Conservation (phyloP, 1,140 invertebrate species). For the Druon quercuslanigerum region DNA sequence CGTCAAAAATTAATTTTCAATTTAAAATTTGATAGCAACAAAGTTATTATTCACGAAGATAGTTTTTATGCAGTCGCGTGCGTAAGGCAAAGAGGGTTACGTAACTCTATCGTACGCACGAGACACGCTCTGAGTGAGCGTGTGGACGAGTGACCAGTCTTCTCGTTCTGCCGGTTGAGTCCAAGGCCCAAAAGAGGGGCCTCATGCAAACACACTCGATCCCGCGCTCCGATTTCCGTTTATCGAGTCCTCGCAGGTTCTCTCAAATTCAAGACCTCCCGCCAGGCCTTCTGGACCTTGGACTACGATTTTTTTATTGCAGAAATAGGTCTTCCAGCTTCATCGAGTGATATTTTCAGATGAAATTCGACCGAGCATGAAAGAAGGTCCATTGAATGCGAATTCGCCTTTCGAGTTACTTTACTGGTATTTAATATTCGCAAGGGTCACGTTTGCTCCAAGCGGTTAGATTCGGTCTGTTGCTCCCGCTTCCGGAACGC, state of each 20-base stretch:
- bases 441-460: slow-evolving; percentile 6
- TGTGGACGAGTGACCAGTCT: slow-evolving; percentile 46
- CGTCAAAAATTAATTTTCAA: too few species aligned
- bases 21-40: slow-evolving; percentile 12
- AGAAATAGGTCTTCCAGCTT: neutral
- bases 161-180: slow-evolving; percentile 47
- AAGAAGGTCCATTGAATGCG: neutral
- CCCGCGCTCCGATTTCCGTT: slow-evolving; percentile 5
- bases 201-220: slow-evolving; percentile 13
- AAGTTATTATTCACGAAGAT: slow-evolving; percentile 33
- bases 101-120: slow-evolving; percentile 45
- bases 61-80: slow-evolving; percentile 27
- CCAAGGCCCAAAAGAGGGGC: slow-evolving; percentile 13
- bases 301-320: neutral
- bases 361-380: slow-evolving; percentile 5
- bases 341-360: neutral
- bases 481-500: slow-evolving; percentile 31
- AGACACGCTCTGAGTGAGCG: slow-evolving; percentile 10
- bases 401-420: slow-evolving; percentile 16
- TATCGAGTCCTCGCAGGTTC: slow-evolving; percentile 27
- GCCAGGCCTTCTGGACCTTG: slow-evolving; percentile 38
- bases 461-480: slow-evolving; percentile 17
- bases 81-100: slow-evolving; percentile 43
- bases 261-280: neutral
- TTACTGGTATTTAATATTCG: slow-evolving; percentile 21